Evolutionary conservation across 2,113 vertebrate species (phyloP).

Genomic region (Apistogramma diplotaenia): DNA sequence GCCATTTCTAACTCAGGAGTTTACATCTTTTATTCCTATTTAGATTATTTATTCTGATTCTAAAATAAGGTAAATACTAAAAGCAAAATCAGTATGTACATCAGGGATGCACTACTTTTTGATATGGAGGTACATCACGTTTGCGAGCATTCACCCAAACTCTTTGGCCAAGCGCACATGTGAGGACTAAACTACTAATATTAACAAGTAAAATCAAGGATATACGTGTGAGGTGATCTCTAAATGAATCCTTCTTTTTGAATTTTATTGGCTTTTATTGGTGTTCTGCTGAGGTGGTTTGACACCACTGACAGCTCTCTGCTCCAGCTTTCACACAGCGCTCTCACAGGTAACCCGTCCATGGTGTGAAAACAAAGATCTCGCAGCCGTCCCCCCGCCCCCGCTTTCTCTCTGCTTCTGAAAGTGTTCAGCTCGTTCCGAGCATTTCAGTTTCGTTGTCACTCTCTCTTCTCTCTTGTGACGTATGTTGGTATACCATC

Average conservation of each 20-base stretch:
- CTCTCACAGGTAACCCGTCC: not conserved
- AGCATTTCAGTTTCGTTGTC: not conserved
- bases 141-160: not conserved
- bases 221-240: not conserved
- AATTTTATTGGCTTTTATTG: not conserved
- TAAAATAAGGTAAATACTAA: not conserved
- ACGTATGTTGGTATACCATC: not conserved
- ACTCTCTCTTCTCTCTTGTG: not conserved
- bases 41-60: not conserved
- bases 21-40: not conserved
- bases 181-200: not conserved
- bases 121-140: not conserved
- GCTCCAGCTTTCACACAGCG: not conserved
- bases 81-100: not conserved
- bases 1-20: not conserved
- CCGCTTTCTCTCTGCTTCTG: not conserved
- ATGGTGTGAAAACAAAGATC: conserved; percentile 7
- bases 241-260: too few species aligned
- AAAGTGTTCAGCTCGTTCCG: not conserved
- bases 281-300: not conserved
- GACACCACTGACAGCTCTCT: not conserved
- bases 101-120: not conserved
- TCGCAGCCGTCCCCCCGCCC: too few species aligned
- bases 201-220: not conserved
- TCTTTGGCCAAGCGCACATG: not conserved